Conservation (phyloP, 2,797 vertebrate species). For the Scarus forsteni region DNA sequence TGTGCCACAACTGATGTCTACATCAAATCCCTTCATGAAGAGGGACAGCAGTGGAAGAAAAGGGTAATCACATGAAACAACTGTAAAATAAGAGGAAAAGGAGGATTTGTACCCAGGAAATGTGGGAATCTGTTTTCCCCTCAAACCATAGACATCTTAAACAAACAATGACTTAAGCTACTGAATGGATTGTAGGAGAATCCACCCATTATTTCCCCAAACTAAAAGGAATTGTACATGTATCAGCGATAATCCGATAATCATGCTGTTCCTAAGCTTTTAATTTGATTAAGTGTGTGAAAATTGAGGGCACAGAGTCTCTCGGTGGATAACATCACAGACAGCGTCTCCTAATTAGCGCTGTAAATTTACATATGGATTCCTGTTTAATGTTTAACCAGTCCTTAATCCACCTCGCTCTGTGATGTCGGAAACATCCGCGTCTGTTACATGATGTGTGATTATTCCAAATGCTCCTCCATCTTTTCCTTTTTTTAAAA, state of each 20-base stretch:
- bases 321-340: slow-evolving; percentile 88
- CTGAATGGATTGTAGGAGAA: slow-evolving; percentile 90
- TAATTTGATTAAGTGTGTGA: slow-evolving; percentile 96
- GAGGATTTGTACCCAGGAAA: no score
- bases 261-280: slow-evolving; percentile 91
- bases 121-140: neutral
- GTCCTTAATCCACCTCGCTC: slow-evolving; percentile 90
- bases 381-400: slow-evolving; percentile 92
- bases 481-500: slow-evolving; percentile 64
- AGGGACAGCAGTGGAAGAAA: neutral
- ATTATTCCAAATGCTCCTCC: slow-evolving; percentile 85
- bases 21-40: slow-evolving; percentile 23
- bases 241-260: slow-evolving; percentile 91
- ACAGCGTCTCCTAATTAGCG: slow-evolving; percentile 85
- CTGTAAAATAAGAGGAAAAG: neutral
- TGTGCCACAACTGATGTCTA: slow-evolving; percentile 31
- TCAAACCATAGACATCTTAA: slow-evolving; percentile 41
- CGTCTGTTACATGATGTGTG: slow-evolving; percentile 81
- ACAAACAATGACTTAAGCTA: slow-evolving; percentile 86
- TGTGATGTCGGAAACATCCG: slow-evolving; percentile 87
- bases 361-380: slow-evolving; percentile 95
- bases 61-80: neutral
- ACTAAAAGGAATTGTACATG: slow-evolving; percentile 88
- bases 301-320: slow-evolving; percentile 91
- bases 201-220: slow-evolving; percentile 93